Conservation (phyloP, 2,113 vertebrate species). For the Meleagris gallopavo region DNA sequence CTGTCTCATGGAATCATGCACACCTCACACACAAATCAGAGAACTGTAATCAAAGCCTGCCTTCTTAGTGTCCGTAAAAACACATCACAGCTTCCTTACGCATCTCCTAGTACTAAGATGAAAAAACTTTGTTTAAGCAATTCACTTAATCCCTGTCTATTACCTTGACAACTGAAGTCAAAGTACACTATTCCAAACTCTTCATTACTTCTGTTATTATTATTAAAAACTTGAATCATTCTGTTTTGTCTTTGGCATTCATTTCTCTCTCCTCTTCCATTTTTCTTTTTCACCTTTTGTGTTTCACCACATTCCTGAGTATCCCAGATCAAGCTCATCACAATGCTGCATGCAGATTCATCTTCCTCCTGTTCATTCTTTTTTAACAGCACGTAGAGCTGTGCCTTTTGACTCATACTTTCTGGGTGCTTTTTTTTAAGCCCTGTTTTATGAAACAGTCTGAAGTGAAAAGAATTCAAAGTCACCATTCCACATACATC, state of each 20-base stretch:
- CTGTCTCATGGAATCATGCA: background rate
- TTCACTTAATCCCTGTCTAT: background rate
- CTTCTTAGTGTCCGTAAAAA: background rate
- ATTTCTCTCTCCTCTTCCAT: background rate
- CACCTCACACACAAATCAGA: background rate
- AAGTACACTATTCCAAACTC: accelerated
- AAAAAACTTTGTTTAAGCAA: background rate
- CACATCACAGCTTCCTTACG: background rate
- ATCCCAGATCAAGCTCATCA: background rate
- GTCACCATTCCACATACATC: slow-evolving; percentile 49
- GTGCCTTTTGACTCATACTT: background rate
- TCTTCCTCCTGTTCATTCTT: background rate
- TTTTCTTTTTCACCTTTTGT: background rate
- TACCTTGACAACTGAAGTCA: background rate
- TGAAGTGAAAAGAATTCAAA: slow-evolving; percentile 46
- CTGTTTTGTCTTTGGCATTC: background rate
- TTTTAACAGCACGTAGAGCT: background rate
- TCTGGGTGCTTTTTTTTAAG: background rate
- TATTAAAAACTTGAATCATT: background rate
- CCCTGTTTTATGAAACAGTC: background rate
- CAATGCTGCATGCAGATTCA: background rate
- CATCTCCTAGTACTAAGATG: background rate
- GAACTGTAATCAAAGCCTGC: background rate
- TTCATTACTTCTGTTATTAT: background rate
- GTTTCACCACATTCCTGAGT: background rate